These are phyloP conservation scores for Orchestes rusci DNA, from an alignment of 2,888 invertebrate species.

Conservation along the genomic window DNA sequence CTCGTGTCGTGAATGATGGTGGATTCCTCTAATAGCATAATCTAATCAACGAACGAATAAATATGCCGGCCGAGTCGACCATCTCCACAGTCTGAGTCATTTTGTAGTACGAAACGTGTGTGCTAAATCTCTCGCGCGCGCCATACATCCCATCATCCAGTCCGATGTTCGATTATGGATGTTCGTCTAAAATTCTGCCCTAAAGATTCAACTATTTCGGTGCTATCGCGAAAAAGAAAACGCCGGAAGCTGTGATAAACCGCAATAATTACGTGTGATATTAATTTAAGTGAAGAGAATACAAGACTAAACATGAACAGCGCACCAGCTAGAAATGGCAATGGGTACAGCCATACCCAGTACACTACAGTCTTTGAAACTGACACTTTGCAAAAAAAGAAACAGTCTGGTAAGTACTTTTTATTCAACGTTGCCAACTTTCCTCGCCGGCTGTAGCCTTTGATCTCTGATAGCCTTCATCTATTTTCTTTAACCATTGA, in stretches of 20 bases:
- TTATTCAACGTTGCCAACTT: background rate
- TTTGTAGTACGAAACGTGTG: no score
- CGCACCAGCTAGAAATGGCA: conserved; percentile 12
- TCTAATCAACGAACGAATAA: conserved; percentile 8
- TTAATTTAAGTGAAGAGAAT: conserved; percentile 8
- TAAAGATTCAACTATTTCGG: background rate
- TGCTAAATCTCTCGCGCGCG: no score
- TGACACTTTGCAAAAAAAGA: conserved; percentile 17
- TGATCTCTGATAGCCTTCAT: no score
- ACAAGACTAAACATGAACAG: conserved; percentile 20
- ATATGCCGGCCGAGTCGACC: conserved; percentile 10
- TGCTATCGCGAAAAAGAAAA: conserved; percentile 17
- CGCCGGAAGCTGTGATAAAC: conserved; percentile 13
- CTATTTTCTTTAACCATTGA: no score
- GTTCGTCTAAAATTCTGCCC: conserved; percentile 16
- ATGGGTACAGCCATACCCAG: conserved; percentile 12
- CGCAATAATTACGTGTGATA: background rate
- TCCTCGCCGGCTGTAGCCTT: background rate
- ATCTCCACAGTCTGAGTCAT: conserved; percentile 6
- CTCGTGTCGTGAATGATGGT: no score
- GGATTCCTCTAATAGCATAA: conserved; percentile 7
- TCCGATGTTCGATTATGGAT: conserved; percentile 21
- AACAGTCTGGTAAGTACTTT: conserved; percentile 16
- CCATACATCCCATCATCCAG: no score
- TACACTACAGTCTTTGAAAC: conserved; percentile 18